Evolutionary conservation across 2,888 invertebrate genomes (phyloP), one percentile per base, ranked within the genome.

Genomic region (Temnothorax unifasciatus): DNA sequence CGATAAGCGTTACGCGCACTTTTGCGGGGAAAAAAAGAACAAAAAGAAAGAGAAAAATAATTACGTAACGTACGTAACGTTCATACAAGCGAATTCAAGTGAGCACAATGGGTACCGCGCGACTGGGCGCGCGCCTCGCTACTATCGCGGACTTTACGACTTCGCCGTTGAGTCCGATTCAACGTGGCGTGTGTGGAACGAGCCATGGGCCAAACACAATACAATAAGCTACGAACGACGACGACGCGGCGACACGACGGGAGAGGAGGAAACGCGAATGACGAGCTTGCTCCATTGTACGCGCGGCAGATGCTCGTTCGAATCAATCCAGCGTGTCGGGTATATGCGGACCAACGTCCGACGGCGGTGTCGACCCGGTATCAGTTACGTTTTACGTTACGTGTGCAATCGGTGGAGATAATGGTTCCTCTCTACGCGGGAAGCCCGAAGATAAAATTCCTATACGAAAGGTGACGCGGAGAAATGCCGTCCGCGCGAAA

Each of bases 51-150:
- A 29, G 15, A 59, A 59, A 29, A 68, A 83, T 25, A 5, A 86
- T 89, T 83, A 81, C 82, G 79, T 89, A 89, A 89, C 85, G 79
- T 84, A 81, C 82, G 79, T 89, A 89, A 89, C 85, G 82, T 73
- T 73, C 76, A 52, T 63, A 34, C 57, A 76, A 85, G 34, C 18
- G 59, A 54, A 47, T 73, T 83, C 85, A 73, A 83, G 50, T 77
- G 83, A 3, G 21, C 25, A 81, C 57, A 73, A 81, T 81, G 25
- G 21, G 3, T 71, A 47, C 4, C 25, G 76, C 57, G 44, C 13
- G 79, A 59, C 73, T 47, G 79, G 47, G 34, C 71, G 44, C 71
- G 47, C 73, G 69, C 69, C 29, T 54, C 61, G 41, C 34, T 54
- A 50, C 54, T 69, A 54, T 47, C 44, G 21, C n/a, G 75, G 34